A percentile compares a stretch with the other conserved stretches of the same genome.
Conservation (phyloP, 2,113 vertebrate genomes). For the Australoheros scitulus region DNA sequence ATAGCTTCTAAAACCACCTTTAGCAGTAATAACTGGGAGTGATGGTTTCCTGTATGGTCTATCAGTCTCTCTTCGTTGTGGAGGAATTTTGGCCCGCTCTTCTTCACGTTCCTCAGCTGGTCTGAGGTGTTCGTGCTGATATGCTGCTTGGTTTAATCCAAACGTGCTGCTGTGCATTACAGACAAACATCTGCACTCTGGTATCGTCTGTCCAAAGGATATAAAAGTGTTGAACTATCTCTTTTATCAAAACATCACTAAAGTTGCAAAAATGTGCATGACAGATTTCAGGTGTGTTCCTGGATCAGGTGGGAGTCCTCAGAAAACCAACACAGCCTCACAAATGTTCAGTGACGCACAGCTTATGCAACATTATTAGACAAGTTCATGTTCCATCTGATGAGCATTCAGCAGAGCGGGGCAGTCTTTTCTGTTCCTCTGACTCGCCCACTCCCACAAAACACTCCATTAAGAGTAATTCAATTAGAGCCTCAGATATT, state of each 20-base stretch:
- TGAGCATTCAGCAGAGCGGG: constrained; percentile 5
- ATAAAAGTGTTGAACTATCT: not conserved
- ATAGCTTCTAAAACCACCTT: too few relatives aligned
- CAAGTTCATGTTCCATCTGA: not conserved
- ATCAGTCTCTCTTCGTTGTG: too few relatives aligned
- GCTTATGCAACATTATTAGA: not conserved
- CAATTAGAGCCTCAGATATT: constrained; percentile 45
- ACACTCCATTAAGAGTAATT: constrained; percentile 38
- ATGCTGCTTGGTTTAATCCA: too few relatives aligned
- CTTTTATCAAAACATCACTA: not conserved
- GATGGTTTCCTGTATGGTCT: too few relatives aligned
- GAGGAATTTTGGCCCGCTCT: too few relatives aligned
- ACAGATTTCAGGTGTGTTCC: not conserved
- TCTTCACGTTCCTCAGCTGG: too few relatives aligned
- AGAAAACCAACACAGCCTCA: not conserved
- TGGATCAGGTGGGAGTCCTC: not conserved
- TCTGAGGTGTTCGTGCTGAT: too few relatives aligned
- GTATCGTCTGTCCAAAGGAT: too few relatives aligned
- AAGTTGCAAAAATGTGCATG: not conserved
- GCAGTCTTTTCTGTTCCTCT: not conserved
- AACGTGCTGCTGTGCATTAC: too few relatives aligned
- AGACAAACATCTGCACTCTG: too few relatives aligned
- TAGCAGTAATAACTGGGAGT: too few relatives aligned
- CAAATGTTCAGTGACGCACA: not conserved
- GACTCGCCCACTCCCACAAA: not conserved